Evolutionary conservation across 1,140 invertebrate species (phyloP).

Genomic region (Drosophila arawakana): DNA sequence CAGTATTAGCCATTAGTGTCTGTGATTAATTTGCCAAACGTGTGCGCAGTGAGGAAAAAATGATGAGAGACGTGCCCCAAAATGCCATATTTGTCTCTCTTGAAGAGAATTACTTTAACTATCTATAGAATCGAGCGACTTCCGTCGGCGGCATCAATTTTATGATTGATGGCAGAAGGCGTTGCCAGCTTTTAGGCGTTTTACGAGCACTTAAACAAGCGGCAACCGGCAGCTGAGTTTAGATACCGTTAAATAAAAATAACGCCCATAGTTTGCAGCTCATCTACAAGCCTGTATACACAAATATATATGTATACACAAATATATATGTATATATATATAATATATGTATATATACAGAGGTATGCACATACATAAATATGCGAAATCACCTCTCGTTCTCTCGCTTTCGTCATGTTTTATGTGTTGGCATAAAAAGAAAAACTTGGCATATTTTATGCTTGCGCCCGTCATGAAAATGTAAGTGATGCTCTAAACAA

Average conservation of each 20-base stretch:
- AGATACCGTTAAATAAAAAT: constrained; percentile 63
- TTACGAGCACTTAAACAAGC: constrained; percentile 63
- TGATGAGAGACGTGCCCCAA: constrained; percentile 34
- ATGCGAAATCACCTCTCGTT: constrained; percentile 25
- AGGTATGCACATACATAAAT: constrained; percentile 28
- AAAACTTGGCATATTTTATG: constrained; percentile 75
- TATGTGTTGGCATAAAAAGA: constrained; percentile 62
- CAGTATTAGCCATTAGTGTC: constrained; percentile 16
- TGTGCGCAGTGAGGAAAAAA: constrained; percentile 68
- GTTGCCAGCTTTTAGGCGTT: constrained; percentile 65
- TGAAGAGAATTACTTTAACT: constrained; percentile 45
- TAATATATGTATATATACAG: neutral
- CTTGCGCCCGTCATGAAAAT: constrained; percentile 71
- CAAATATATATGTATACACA: constrained; percentile 12
- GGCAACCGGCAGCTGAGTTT: constrained; percentile 48
- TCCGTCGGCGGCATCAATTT: constrained; percentile 11
- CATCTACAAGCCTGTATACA: constrained; percentile 6
- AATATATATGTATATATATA: neutral
- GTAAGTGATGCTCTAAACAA: constrained; percentile 77
- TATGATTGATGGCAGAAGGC: constrained; percentile 71
- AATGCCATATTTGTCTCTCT: constrained; percentile 67
- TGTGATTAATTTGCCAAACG: constrained; percentile 75
- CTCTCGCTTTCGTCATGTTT: constrained; percentile 37
- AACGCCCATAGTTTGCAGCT: constrained; percentile 58
- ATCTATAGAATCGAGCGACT: neutral